phyloP scores from a whole-genome alignment of 30 jellyfish, hydroid and myxozoan genomes.

The Aurelia sp. region DNA sequence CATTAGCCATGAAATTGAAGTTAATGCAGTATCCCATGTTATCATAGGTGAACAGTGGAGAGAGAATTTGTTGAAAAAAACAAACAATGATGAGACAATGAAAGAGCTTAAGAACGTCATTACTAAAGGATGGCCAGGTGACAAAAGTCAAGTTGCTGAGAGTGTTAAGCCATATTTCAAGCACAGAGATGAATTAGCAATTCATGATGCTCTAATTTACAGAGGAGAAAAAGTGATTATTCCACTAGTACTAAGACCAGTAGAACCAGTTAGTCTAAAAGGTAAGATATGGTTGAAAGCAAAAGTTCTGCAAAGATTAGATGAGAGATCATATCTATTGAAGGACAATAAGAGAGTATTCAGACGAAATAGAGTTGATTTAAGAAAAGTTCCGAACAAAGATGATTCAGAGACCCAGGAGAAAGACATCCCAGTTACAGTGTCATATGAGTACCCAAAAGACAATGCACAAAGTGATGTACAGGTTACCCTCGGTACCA shows the following conservation, averaged over 20 bases:
- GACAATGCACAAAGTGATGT: slow-evolving; percentile 31
- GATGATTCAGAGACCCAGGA: slow-evolving; percentile 33
- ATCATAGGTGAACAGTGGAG: slow-evolving; percentile 71
- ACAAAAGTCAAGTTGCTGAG: slow-evolving; percentile 55
- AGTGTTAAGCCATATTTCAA: slow-evolving; percentile 55
- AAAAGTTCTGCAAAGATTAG: slow-evolving; percentile 16
- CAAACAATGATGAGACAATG: slow-evolving; percentile 58
- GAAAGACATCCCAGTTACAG: slow-evolving; percentile 44
- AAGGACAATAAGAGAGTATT: slow-evolving; percentile 37
- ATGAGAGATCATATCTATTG: slow-evolving; percentile 46
- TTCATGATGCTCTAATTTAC: slow-evolving; percentile 47
- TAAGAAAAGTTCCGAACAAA: slow-evolving; percentile 40
- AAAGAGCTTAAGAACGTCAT: slow-evolving; percentile 37
- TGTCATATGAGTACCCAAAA: slow-evolving; percentile 7
- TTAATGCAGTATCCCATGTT: too few relatives aligned
- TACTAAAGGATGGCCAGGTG: slow-evolving; percentile 70
- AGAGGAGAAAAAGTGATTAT: slow-evolving; percentile 54
- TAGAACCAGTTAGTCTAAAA: slow-evolving; percentile 17
- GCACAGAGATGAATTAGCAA: slow-evolving; percentile 65
- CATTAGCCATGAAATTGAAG: too few relatives aligned
- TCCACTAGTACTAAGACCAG: slow-evolving; percentile 52
- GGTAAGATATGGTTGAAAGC: slow-evolving; percentile 40
- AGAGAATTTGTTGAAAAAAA: slow-evolving; percentile 47
- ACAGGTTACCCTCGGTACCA: too few relatives aligned
- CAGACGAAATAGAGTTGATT: slow-evolving; percentile 56